Evolutionary conservation across 1,140 invertebrate genomes (phyloP).

Genomic region (Drosophila grimshawi): DNA sequence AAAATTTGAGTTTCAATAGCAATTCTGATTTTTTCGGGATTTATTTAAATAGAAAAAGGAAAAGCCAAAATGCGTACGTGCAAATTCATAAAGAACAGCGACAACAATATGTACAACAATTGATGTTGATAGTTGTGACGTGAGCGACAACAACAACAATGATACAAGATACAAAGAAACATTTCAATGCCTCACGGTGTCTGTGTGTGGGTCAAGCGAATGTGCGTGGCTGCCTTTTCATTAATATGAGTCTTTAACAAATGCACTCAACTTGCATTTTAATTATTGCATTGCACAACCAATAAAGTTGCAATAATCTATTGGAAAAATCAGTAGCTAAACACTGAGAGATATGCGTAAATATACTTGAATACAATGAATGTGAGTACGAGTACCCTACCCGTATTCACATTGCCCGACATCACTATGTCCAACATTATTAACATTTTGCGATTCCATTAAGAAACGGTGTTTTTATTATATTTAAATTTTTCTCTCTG

Average conservation of each 20-base stretch:
- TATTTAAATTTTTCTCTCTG: too few relatives aligned
- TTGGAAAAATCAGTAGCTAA: neutral
- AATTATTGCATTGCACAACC: constrained; percentile 69
- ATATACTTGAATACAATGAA: neutral
- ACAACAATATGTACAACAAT: constrained; percentile 35
- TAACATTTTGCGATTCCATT: too few relatives aligned
- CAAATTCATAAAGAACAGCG: constrained; percentile 60
- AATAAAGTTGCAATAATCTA: neutral
- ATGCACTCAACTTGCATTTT: constrained; percentile 63
- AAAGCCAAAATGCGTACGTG: constrained; percentile 55
- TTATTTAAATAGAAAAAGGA: constrained; percentile 34
- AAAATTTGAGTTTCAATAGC: constrained; percentile 18
- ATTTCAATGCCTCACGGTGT: constrained; percentile 2
- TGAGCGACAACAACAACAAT: constrained; percentile 16
- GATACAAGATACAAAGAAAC: constrained; percentile 23
- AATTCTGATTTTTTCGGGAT: constrained; percentile 16
- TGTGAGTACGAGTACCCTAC: too few relatives aligned
- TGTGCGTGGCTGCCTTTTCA: constrained; percentile 72
- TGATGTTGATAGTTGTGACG: constrained; percentile 32
- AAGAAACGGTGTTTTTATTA: too few relatives aligned
- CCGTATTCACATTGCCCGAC: too few relatives aligned
- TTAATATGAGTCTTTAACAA: constrained; percentile 48
- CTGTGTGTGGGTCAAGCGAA: constrained; percentile 40
- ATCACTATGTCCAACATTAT: too few relatives aligned
- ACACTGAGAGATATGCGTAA: too few relatives aligned